These are phyloP conservation scores for Zaprionus taronus DNA, from an alignment of 1,140 invertebrate genomes.

Conservation along the genomic window DNA sequence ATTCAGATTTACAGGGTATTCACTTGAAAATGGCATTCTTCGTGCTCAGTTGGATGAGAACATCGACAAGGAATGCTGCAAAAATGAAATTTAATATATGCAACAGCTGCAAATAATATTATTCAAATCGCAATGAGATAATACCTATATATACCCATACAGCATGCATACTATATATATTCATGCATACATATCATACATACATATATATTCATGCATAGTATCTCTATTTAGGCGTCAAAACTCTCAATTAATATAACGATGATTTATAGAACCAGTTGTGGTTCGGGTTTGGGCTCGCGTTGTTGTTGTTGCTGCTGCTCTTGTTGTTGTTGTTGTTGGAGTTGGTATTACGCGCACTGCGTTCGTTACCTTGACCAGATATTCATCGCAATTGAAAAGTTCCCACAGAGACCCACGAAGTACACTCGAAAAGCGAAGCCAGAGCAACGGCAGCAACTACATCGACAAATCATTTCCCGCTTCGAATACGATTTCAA, in stretches of 20 bases:
- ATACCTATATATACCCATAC: slow-evolving; percentile 25
- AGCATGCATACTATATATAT: slow-evolving; percentile 6
- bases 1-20: background rate
- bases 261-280: slow-evolving; percentile 59
- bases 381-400: slow-evolving; percentile 48
- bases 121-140: slow-evolving; percentile 31
- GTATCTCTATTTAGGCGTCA: slow-evolving; percentile 19
- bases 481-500: slow-evolving; percentile 53
- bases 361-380: slow-evolving; percentile 48
- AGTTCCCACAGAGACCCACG: slow-evolving; percentile 58
- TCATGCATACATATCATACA: too few species aligned
- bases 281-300: background rate
- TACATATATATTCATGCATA: background rate
- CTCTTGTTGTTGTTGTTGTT: slow-evolving; percentile 7
- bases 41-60: background rate
- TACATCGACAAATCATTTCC: slow-evolving; percentile 61
- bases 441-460: background rate
- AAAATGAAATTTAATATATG: slow-evolving; percentile 43
- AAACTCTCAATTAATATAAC: slow-evolving; percentile 46
- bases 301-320: background rate
- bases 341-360: slow-evolving; percentile 35
- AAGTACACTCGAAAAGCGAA: slow-evolving; percentile 25
- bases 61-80: background rate
- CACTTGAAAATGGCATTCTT: background rate
- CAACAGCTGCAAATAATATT: slow-evolving; percentile 40